These are phyloP conservation scores for Bubalus kerabau DNA, from an alignment of 2,113 vertebrate genomes.

Conservation along the genomic window DNA sequence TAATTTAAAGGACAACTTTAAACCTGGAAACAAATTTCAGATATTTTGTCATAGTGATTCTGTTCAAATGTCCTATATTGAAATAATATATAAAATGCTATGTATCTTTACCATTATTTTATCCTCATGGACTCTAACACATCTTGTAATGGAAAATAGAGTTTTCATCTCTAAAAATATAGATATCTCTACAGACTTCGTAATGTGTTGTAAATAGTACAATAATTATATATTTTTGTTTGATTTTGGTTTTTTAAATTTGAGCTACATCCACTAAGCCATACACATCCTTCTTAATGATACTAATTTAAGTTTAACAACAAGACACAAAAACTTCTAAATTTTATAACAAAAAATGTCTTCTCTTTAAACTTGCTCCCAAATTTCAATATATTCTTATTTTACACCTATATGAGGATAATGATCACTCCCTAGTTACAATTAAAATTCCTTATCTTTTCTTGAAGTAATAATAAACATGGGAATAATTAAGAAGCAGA, in stretches of 20 bases:
- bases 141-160: not conserved
- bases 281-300: not conserved
- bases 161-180: not conserved
- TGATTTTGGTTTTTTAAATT: not conserved
- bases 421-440: not conserved
- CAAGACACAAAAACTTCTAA: not conserved
- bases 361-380: not conserved
- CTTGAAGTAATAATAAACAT: constrained; percentile 9
- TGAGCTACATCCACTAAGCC: not conserved
- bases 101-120: not conserved
- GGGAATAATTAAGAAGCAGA: constrained; percentile 17
- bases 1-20: not conserved
- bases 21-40: not conserved
- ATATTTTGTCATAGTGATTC: not conserved
- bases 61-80: not conserved
- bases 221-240: not conserved
- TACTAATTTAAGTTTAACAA: not conserved
- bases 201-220: not conserved
- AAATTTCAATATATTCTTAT: not conserved
- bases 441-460: not conserved
- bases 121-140: not conserved
- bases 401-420: not conserved
- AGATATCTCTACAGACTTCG: not conserved
- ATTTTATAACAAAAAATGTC: not conserved
- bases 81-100: not conserved